Evolutionary conservation across 2,888 invertebrate genomes (phyloP).

Genomic region (Unio pictorum): DNA sequence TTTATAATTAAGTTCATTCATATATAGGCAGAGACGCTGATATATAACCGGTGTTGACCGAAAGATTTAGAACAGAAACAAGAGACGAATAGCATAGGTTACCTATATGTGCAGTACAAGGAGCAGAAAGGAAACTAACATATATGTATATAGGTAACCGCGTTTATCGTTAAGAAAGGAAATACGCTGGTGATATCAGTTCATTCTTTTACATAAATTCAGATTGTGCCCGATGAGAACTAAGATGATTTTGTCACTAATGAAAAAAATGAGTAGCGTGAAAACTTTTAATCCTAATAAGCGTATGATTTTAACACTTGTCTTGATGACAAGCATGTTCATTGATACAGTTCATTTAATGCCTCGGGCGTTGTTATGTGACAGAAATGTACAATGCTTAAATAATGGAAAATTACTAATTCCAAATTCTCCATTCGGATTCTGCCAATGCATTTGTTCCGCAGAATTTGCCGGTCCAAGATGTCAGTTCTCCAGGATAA

Average conservation of each 20-base stretch:
- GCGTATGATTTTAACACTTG: too few species aligned
- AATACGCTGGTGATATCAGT: too few species aligned
- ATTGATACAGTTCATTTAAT: conserved; percentile 15
- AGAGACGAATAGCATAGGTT: not conserved
- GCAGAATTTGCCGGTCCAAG: conserved; percentile 28
- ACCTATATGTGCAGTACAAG: too few species aligned
- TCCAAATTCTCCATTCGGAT: conserved; percentile 39
- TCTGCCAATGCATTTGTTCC: conserved; percentile 33
- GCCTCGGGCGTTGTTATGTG: conserved; percentile 26
- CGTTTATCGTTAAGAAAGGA: too few species aligned
- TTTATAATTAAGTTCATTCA: too few species aligned
- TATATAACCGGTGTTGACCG: not conserved
- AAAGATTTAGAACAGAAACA: not conserved
- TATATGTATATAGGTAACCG: too few species aligned
- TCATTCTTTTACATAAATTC: too few species aligned
- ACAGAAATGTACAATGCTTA: conserved; percentile 17
- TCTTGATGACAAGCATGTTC: not conserved
- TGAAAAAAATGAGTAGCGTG: too few species aligned
- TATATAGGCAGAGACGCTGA: not conserved
- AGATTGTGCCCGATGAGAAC: too few species aligned
- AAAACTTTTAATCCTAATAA: too few species aligned
- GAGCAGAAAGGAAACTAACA: too few species aligned
- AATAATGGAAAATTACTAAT: conserved; percentile 30
- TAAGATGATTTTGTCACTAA: too few species aligned
- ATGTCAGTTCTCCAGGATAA: conserved; percentile 30